Base-by-base conservation (phyloP, 1,140 invertebrate genomes). In the Mycetomoellerius zeteki region DNA sequence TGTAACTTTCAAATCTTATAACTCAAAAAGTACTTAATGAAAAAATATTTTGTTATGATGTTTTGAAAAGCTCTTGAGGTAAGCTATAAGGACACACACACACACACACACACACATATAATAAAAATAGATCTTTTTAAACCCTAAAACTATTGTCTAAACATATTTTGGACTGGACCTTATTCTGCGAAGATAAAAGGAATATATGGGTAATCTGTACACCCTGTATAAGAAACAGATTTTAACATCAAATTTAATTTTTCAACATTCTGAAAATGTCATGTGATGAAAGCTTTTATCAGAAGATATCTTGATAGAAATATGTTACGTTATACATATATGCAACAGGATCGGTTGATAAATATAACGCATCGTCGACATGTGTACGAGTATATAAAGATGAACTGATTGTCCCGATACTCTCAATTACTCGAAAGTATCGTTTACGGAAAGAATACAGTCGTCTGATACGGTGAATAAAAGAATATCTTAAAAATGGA, bases 291-390 rank as follows among this genome's bases (percentile, higher is more conserved):
- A 67, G 3, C 27, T 56, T 43, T 71, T 72, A 43, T 71, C 65
- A 54, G 21, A 43, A 50, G 71, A 60, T 73, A 73, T 73, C 71
- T 84, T 84, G 54, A 84, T 73, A 7, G 37, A 84, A 84, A 73
- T 75, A 73, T 56, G 8, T 54, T 24, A 24, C 10, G 27, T 16
- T 82, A 37, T 71, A 54, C 52, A 71, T n/a, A 10, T 24, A 30
- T 58, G 54, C 24, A 19, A n/a, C 19, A 3, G 7, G 6, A 30
- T 72, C 67, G 58, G 67, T 33, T 84, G 16, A 73, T 33, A 73
- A 82, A 84, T 73, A 60, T 4, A 2, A 71, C 52, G 58, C 10
- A 77, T 14, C 14, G 52, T 21, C 19, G 30, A 60, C 33, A n/a
- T 16, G 4, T 43, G 24, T 4, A 50, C 10, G 19, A 30, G 14